phyloP scores from a whole-genome alignment of 2,113 vertebrate genomes.

The Steatornis caripensis region DNA sequence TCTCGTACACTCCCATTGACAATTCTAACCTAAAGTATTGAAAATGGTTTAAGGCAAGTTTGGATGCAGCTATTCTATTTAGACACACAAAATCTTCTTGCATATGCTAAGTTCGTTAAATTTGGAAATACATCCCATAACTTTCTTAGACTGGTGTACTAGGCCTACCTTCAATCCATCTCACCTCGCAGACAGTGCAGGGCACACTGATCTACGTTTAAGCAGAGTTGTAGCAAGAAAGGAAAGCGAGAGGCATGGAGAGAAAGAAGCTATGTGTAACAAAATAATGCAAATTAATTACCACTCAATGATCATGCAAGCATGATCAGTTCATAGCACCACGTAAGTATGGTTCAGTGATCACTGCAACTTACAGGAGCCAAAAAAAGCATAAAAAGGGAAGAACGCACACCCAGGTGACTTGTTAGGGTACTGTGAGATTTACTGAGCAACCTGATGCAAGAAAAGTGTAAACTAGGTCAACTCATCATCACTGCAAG shows the following conservation, averaged over 20 bases:
- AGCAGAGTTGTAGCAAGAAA: background rate
- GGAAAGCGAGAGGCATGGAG: background rate
- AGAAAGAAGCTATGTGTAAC: background rate
- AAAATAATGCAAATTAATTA: background rate
- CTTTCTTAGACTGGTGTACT: background rate
- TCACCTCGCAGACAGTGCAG: background rate
- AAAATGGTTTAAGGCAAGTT: background rate
- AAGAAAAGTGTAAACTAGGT: background rate
- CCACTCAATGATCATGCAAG: background rate
- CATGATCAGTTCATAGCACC: background rate
- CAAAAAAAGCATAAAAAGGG: background rate
- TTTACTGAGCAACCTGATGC: background rate
- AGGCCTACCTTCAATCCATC: background rate
- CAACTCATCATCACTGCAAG: background rate
- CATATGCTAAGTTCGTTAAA: too few species aligned
- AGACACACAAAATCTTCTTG: fast-evolving
- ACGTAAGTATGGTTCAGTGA: background rate
- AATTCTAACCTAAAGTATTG: background rate
- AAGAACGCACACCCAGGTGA: background rate
- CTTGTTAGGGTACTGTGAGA: background rate
- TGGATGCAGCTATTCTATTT: background rate
- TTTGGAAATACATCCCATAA: background rate
- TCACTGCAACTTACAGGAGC: fast-evolving
- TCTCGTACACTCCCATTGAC: too few species aligned
- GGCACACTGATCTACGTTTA: too few species aligned